phyloP scores from a whole-genome alignment of 1,140 invertebrate genomes.

The Nilaparvata lugens region DNA sequence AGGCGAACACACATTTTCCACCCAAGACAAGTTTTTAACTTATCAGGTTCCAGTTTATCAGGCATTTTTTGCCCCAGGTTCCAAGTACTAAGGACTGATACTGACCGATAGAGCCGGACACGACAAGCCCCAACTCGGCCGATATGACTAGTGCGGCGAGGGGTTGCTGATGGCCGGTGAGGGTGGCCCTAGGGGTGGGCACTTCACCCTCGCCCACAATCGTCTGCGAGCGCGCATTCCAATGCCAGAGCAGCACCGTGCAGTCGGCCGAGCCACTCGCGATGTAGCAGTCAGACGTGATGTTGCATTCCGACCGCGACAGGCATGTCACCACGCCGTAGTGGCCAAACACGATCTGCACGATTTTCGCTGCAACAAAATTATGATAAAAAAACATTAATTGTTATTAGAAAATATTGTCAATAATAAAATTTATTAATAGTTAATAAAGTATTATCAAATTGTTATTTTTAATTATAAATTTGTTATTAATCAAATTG shows the following conservation, averaged over 20 bases:
- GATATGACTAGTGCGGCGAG: slow-evolving; percentile 93
- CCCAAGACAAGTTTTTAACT: too few species aligned
- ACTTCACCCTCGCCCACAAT: slow-evolving; percentile 93
- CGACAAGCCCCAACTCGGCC: slow-evolving; percentile 94
- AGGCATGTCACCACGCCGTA: slow-evolving; percentile 97
- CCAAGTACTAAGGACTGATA: too few species aligned
- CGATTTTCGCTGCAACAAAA: slow-evolving; percentile 74
- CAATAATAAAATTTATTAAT: too few species aligned
- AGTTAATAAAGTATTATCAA: too few species aligned
- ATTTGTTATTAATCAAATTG: too few species aligned
- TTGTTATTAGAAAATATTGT: too few species aligned
- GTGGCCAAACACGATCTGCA: slow-evolving; percentile 97
- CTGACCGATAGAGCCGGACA: slow-evolving; percentile 83
- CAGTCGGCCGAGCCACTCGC: slow-evolving; percentile 96
- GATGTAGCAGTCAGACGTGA: slow-evolving; percentile 97
- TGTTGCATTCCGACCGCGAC: slow-evolving; percentile 93
- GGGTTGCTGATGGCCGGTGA: slow-evolving; percentile 94
- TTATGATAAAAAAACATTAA: not conserved
- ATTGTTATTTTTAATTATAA: too few species aligned
- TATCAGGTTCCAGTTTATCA: too few species aligned
- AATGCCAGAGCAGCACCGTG: slow-evolving; percentile 96
- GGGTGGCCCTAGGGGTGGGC: slow-evolving; percentile 87
- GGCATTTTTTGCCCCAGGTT: too few species aligned
- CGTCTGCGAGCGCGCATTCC: slow-evolving; percentile 91
- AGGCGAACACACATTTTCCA: too few species aligned